Evolutionary conservation across 2,888 invertebrate species (phyloP).

Genomic region (Phyto melanocephala): DNA sequence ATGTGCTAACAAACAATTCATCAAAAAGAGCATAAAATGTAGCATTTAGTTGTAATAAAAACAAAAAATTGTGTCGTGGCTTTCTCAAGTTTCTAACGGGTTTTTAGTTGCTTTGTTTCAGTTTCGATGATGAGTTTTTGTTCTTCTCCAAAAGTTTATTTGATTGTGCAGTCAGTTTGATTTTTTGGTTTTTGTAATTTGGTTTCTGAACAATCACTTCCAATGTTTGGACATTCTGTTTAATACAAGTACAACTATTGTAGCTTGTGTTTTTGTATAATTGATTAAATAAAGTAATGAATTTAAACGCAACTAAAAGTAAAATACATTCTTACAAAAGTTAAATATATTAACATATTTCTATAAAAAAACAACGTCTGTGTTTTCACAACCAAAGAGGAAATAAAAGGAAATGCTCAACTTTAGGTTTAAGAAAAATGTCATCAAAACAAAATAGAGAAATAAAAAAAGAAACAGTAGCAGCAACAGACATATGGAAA

Average conservation of each 20-base stretch:
- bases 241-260: background rate
- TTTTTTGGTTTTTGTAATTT: background rate
- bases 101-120: slow-evolving; percentile 43
- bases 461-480: background rate
- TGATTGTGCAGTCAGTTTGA: background rate
- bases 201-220: slow-evolving; percentile 46
- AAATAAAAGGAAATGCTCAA: slow-evolving; percentile 50
- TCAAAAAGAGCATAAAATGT: slow-evolving; percentile 1
- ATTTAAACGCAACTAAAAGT: background rate
- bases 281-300: background rate
- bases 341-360: background rate
- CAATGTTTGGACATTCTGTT: slow-evolving; percentile 46
- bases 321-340: background rate
- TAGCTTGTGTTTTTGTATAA: background rate
- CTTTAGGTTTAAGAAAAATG: slow-evolving; percentile 22
- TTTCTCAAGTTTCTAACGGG: slow-evolving; percentile 50
- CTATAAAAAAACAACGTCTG: background rate
- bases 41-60: slow-evolving; percentile 6
- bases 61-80: slow-evolving; percentile 62
- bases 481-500: slow-evolving; percentile 43
- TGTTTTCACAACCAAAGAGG: slow-evolving; percentile 5
- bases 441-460: slow-evolving; percentile 45
- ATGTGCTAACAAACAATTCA: background rate
- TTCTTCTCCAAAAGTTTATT: slow-evolving; percentile 5
- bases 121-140: slow-evolving; percentile 1